Conservation (phyloP, 1,140 invertebrate species). For the Paralvinella palmiformis region DNA sequence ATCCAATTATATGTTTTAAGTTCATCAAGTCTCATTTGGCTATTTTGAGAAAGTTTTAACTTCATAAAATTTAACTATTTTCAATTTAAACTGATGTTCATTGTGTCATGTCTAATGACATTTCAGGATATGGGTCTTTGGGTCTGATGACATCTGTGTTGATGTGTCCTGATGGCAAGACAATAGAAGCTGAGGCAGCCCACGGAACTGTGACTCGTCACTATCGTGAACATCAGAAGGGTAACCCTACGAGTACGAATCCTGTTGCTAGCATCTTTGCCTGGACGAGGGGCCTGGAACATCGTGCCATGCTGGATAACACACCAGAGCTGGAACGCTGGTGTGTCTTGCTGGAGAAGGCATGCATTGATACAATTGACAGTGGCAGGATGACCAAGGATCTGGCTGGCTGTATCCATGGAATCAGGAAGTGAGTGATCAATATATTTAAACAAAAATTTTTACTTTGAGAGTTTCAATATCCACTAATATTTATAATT, state of each 20-base stretch:
- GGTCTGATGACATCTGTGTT: conserved; percentile 52
- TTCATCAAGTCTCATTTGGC: background rate
- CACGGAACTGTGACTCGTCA: conserved; percentile 53
- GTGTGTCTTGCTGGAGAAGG: conserved; percentile 58
- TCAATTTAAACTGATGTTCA: background rate
- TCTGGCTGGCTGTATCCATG: conserved; percentile 96
- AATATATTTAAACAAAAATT: background rate
- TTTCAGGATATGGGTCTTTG: conserved; percentile 48
- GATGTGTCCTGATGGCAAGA: conserved; percentile 52
- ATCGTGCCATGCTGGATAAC: conserved; percentile 88
- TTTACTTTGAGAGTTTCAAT: background rate
- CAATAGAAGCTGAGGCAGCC: conserved; percentile 51
- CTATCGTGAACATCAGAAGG: conserved; percentile 76
- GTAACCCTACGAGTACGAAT: conserved; percentile 51
- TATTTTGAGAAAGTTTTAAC: background rate
- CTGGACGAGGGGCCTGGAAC: conserved; percentile 78
- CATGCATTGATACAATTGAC: conserved; percentile 91
- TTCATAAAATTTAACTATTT: background rate
- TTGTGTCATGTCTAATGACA: background rate
- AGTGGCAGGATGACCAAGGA: conserved; percentile 95
- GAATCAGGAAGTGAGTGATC: conserved; percentile 55
- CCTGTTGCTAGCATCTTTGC: conserved; percentile 88
- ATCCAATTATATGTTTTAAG: background rate
- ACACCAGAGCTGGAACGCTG: conserved; percentile 65
- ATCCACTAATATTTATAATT: background rate